Evolutionary conservation across 2,888 invertebrate species (phyloP).

Genomic region (Spicauda simplicius): DNA sequence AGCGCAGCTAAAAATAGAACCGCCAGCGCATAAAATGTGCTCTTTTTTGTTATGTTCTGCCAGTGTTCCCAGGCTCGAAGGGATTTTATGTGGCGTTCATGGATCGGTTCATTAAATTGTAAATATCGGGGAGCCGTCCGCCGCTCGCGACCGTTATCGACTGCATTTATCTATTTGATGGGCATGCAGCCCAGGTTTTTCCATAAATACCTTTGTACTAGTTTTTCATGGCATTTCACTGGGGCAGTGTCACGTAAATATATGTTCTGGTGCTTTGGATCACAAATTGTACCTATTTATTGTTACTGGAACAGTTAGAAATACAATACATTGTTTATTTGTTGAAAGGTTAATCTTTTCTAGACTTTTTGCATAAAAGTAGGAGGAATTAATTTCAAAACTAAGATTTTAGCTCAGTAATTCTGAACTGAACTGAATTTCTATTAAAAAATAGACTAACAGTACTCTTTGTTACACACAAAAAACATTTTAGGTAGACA

Average conservation of each 20-base stretch:
- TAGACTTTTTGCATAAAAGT: too few species aligned
- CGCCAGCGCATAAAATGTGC: conserved; percentile 69
- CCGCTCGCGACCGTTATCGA: conserved; percentile 50
- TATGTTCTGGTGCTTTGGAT: neutral
- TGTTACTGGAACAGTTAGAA: too few species aligned
- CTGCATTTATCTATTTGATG: conserved; percentile 39
- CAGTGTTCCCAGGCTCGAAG: conserved; percentile 68
- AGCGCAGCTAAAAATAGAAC: conserved; percentile 76
- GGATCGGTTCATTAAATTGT: conserved; percentile 68
- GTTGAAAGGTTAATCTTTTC: too few species aligned
- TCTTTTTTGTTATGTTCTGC: conserved; percentile 69
- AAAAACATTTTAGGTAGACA: neutral
- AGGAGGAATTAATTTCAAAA: too few species aligned
- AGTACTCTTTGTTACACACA: neutral
- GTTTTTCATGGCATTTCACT: conserved; percentile 26
- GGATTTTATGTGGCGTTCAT: conserved; percentile 64
- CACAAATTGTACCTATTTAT: neutral
- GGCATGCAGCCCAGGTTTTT: conserved; percentile 37
- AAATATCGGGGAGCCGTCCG: conserved; percentile 55
- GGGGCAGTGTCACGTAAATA: conserved; percentile 30
- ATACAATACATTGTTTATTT: too few species aligned
- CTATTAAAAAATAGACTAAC: too few species aligned
- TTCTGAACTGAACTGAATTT: too few species aligned
- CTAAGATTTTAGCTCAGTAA: too few species aligned
- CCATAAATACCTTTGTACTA: conserved; percentile 28